phyloP scores from a whole-genome alignment of 1,140 invertebrate species.

The Cyclina sinensis region DNA sequence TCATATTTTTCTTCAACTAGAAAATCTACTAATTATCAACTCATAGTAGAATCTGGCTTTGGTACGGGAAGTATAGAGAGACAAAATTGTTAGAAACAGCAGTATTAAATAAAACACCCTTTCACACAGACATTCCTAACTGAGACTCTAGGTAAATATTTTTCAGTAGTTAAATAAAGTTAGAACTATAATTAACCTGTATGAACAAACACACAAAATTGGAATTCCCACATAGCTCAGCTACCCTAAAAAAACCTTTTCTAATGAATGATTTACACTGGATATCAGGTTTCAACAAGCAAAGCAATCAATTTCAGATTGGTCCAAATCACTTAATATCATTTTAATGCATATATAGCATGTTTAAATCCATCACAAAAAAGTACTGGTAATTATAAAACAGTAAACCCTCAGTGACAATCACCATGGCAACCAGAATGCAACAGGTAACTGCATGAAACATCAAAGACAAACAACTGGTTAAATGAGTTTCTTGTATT shows the following conservation, averaged over 20 bases:
- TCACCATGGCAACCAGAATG: background rate
- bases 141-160: no score
- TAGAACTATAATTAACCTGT: no score
- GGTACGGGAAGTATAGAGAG: no score
- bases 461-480: background rate
- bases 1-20: no score
- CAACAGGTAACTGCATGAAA: background rate
- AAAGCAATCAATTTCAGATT: background rate
- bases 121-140: no score
- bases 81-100: no score
- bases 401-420: background rate
- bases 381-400: slow-evolving; percentile 15
- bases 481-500: background rate
- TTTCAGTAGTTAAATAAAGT: no score
- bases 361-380: background rate
- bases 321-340: background rate
- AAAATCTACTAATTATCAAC: no score
- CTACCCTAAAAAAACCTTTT: background rate
- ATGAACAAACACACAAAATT: no score
- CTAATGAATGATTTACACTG: background rate
- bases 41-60: no score
- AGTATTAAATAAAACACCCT: no score
- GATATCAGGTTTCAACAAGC: background rate
- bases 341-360: slow-evolving; percentile 9
- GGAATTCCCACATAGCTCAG: no score